Evolutionary conservation across 1,140 invertebrate species (phyloP).

Genomic region (Halictus rubicundus): DNA sequence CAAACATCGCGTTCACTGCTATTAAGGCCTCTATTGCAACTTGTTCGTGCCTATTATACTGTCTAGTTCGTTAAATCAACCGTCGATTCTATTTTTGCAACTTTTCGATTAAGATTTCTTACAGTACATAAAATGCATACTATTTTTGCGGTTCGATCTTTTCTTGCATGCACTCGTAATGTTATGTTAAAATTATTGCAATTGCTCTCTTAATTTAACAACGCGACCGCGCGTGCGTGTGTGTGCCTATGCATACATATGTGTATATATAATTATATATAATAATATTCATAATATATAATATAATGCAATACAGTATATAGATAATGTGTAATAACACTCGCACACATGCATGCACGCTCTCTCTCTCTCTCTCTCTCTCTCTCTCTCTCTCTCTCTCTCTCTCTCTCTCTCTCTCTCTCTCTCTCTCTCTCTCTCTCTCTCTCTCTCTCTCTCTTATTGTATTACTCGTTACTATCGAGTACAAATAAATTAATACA

Average conservation of each 20-base stretch:
- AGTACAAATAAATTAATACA: not conserved
- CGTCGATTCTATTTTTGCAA: conserved; percentile 26
- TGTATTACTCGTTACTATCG: not conserved
- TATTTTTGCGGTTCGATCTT: not conserved
- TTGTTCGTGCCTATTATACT: conserved; percentile 13
- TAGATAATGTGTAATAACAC: too few species aligned
- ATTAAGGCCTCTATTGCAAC: not conserved
- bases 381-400: too few species aligned
- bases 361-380: too few species aligned
- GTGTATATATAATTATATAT: not conserved
- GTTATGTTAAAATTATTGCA: not conserved
- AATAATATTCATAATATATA: not conserved
- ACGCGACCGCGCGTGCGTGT: too few species aligned
- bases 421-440: too few species aligned
- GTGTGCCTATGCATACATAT: too few species aligned
- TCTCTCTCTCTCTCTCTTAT: too few species aligned
- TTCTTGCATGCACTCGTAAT: not conserved
- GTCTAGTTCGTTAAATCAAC: not conserved
- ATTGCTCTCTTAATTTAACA: not conserved
- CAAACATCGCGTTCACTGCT: not conserved
- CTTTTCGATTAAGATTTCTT: not conserved
- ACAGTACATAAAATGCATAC: not conserved
- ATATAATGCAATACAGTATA: too few species aligned
- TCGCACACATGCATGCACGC: too few species aligned
- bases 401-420: too few species aligned